Evolutionary conservation across 1,140 invertebrate genomes (phyloP).

Genomic region (Ips nitidus): DNA sequence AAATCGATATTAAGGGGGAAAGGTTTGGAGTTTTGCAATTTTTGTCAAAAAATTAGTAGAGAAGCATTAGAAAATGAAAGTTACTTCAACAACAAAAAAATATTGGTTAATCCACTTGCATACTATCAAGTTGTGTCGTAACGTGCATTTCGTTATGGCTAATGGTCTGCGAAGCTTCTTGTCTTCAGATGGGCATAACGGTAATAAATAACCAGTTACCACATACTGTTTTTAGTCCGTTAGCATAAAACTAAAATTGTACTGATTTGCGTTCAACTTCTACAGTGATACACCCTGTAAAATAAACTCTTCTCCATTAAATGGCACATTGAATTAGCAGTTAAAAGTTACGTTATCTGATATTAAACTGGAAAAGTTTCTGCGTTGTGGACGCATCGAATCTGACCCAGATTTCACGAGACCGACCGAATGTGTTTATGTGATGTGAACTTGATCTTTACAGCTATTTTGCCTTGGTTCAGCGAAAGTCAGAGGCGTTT

Average conservation of each 20-base stretch:
- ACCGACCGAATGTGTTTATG: conserved; percentile 27
- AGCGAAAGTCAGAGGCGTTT: conserved; percentile 30
- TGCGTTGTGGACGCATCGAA: conserved; percentile 12
- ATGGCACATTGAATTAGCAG: neutral
- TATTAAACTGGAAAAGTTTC: conserved; percentile 21
- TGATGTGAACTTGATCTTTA: conserved; percentile 34
- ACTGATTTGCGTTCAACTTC: too few relatives aligned
- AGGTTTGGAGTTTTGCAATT: too few relatives aligned
- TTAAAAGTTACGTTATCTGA: conserved; percentile 2
- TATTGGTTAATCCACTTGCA: too few relatives aligned
- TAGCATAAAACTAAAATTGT: too few relatives aligned
- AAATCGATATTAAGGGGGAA: neutral
- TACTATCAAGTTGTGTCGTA: too few relatives aligned
- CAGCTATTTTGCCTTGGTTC: conserved; percentile 30
- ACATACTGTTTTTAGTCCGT: too few relatives aligned
- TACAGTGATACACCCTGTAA: too few relatives aligned
- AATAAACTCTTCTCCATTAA: neutral
- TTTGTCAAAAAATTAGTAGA: too few relatives aligned
- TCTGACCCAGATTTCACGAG: conserved; percentile 31
- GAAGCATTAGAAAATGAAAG: too few relatives aligned
- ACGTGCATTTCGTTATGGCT: neutral
- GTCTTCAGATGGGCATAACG: neutral
- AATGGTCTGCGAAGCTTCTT: conserved; percentile 1
- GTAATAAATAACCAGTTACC: conserved; percentile 1
- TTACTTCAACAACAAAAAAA: too few relatives aligned